phyloP scores from a whole-genome alignment of 92 coral and sea anemone genomes.

The Phenganax subtilis region DNA sequence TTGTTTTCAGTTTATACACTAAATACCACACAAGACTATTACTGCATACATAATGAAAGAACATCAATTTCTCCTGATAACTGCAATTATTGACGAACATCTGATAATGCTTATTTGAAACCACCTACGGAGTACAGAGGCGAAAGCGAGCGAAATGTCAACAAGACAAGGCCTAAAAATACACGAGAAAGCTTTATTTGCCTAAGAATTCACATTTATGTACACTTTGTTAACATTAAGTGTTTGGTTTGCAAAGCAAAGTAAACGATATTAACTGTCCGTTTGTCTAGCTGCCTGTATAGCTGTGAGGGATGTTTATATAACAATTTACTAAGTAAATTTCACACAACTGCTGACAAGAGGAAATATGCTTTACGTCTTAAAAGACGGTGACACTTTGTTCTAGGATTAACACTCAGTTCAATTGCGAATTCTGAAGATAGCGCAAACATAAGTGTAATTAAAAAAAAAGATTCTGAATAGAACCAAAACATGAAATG shows the following conservation, averaged over 20 bases:
- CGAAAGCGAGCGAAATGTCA: too few relatives aligned
- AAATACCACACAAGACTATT: too few relatives aligned
- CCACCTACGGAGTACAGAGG: too few relatives aligned
- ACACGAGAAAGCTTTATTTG: constrained; percentile 21
- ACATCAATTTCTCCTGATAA: too few relatives aligned
- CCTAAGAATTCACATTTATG: constrained; percentile 13
- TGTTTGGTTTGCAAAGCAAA: constrained; percentile 33
- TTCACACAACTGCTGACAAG: constrained; percentile 19
- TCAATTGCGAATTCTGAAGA: constrained; percentile 30
- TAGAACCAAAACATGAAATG: not conserved
- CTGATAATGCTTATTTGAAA: too few relatives aligned
- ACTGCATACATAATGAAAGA: too few relatives aligned
- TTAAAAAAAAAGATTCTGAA: constrained; percentile 9
- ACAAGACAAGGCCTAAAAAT: not conserved
- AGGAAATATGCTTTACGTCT: constrained; percentile 9
- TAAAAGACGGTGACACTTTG: constrained; percentile 9
- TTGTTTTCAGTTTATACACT: too few relatives aligned
- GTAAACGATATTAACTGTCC: constrained; percentile 21
- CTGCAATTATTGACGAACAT: too few relatives aligned
- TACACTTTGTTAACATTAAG: constrained; percentile 18
- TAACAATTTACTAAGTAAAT: constrained; percentile 41
- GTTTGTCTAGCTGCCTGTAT: constrained; percentile 4
- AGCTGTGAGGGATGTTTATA: constrained; percentile 24
- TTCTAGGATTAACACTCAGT: constrained; percentile 22
- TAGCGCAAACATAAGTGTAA: constrained; percentile 7